These are phyloP conservation scores for Acleris emargana DNA, from an alignment of 2,888 invertebrate species.

Conservation along the genomic window DNA sequence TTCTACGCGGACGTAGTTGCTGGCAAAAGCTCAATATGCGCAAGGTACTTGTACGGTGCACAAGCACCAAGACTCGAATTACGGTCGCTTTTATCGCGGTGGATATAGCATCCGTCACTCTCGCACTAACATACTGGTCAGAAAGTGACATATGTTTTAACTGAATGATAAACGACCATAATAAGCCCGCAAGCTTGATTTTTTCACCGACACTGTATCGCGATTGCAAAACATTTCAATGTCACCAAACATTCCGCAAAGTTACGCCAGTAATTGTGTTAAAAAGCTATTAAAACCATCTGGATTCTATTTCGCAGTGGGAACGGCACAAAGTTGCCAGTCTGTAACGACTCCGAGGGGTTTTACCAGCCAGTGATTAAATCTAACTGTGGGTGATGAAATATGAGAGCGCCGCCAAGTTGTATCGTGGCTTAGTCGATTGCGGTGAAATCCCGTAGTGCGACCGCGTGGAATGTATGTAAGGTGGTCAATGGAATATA, in stretches of 20 bases:
- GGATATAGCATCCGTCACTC: too few species aligned
- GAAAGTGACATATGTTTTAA: too few species aligned
- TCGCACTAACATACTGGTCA: too few species aligned
- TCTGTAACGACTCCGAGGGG: conserved; percentile 55
- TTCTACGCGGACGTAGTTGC: too few species aligned
- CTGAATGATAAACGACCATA: too few species aligned
- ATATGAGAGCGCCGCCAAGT: conserved; percentile 42
- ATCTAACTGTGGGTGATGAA: conserved; percentile 53
- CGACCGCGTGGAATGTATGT: too few species aligned
- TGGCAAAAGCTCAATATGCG: too few species aligned
- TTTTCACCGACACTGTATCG: conserved; percentile 13
- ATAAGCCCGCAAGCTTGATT: background rate
- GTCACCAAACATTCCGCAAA: conserved; percentile 42
- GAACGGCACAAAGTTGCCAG: conserved; percentile 49
- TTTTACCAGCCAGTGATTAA: conserved; percentile 56
- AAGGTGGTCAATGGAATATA: too few species aligned
- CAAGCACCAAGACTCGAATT: too few species aligned
- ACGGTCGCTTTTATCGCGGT: too few species aligned
- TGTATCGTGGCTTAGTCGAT: conserved; percentile 12
- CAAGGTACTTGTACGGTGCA: too few species aligned
- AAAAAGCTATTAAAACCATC: conserved; percentile 66
- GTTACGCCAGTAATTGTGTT: conserved; percentile 52
- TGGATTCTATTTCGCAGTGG: conserved; percentile 52
- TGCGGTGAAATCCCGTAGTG: too few species aligned
- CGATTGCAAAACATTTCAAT: conserved; percentile 45